These are phyloP conservation scores for Galeopterus variegatus DNA, from an alignment of 2,113 vertebrate species.

Conservation along the genomic window DNA sequence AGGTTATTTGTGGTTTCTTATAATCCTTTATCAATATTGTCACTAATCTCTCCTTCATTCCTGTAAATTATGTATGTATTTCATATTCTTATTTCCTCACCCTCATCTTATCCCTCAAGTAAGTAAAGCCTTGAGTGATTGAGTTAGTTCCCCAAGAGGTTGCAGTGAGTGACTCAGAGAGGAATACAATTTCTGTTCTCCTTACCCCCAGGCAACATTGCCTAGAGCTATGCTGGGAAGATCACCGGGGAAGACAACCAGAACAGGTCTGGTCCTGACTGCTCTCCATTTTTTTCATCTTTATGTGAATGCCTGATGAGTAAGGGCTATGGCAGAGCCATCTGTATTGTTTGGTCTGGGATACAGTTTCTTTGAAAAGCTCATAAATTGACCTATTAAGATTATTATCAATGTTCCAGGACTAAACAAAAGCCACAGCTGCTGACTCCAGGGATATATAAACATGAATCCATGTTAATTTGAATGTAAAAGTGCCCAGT, in stretches of 20 bases:
- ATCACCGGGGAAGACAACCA: not conserved
- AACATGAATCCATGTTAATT: not conserved
- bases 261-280: constrained; percentile 41
- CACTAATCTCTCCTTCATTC: constrained; percentile 35
- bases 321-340: constrained; percentile 10
- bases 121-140: not conserved
- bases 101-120: not conserved
- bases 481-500: constrained; percentile 10
- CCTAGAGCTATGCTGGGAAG: constrained; percentile 44
- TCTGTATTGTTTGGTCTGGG: constrained; percentile 13
- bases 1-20: not conserved
- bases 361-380: constrained; percentile 61
- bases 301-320: not conserved
- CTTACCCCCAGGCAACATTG: not conserved
- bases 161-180: constrained; percentile 48
- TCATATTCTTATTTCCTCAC: constrained; percentile 32
- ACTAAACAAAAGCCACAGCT: constrained; percentile 35
- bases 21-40: not conserved
- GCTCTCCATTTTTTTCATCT: not conserved
- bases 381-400: constrained; percentile 21
- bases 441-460: not conserved
- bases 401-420: not conserved
- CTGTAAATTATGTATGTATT: not conserved
- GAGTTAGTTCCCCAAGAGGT: not conserved
- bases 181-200: constrained; percentile 53